Percentiles rank a stretch among this genome's conserved stretches.
Conservation (phyloP, 2,113 vertebrate genomes). For the Leptobrachium ailaonicum region DNA sequence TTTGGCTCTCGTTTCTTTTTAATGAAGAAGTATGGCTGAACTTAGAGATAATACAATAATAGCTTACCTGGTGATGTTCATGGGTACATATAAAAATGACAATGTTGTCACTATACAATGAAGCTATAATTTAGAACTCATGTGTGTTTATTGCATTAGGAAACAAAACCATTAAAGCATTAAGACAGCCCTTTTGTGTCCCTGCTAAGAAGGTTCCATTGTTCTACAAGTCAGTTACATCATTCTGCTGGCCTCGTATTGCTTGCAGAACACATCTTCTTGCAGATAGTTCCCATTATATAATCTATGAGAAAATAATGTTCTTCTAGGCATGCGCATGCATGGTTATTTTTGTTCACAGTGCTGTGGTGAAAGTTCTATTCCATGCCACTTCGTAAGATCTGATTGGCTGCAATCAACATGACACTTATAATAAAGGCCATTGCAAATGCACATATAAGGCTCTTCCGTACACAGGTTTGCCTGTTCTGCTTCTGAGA, state of each 20-base stretch:
- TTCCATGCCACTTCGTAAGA: conserved; percentile 98
- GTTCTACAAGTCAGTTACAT: conserved; percentile 66
- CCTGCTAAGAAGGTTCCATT: conserved; percentile 84
- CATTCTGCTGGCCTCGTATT: conserved; percentile 75
- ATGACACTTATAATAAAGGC: conserved; percentile 99
- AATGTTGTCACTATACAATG: conserved; percentile 18
- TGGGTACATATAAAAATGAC: background rate
- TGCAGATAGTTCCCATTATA: conserved; percentile 57
- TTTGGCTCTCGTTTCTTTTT: background rate
- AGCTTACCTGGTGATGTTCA: conserved; percentile 6
- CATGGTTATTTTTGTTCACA: conserved; percentile 74
- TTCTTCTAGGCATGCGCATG: conserved; percentile 85
- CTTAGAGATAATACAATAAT: background rate
- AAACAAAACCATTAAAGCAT: conserved; percentile 82
- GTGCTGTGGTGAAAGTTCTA: conserved; percentile 70
- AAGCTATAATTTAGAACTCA: conserved; percentile 66
- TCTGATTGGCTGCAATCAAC: conserved; percentile 98
- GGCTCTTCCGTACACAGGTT: conserved; percentile 97
- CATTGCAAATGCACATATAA: conserved; percentile 99
- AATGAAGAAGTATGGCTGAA: background rate
- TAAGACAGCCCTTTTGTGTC: conserved; percentile 97
- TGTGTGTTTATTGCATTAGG: conserved; percentile 90
- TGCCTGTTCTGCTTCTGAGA: conserved; percentile 97
- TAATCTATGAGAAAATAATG: conserved; percentile 64
- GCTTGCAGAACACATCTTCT: conserved; percentile 51